phyloP scores from a whole-genome alignment of 53 echinoderm and acorn worm genomes.

The Patiria pectinifera region DNA sequence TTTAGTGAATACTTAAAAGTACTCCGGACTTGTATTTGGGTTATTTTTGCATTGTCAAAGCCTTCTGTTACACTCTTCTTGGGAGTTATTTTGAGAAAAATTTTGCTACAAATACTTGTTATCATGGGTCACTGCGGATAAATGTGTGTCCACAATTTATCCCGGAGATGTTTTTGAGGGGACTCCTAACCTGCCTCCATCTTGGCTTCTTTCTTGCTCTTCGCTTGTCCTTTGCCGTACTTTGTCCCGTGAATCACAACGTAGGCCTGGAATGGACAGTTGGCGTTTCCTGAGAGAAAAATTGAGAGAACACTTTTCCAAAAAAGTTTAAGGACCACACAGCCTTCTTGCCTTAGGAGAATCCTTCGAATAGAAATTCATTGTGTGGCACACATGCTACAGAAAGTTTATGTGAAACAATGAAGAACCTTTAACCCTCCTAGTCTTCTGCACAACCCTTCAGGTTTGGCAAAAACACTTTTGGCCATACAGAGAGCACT shows the following conservation, averaged over 20 bases:
- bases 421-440: not conserved
- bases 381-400: too few species aligned
- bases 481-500: too few species aligned
- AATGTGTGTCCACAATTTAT: not conserved
- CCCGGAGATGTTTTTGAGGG: not conserved
- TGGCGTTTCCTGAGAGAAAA: conserved; percentile 76
- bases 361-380: too few species aligned
- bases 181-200: conserved; percentile 81
- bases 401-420: not conserved
- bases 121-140: too few species aligned
- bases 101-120: too few species aligned
- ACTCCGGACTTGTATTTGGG: too few species aligned
- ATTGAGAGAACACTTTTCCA: not conserved
- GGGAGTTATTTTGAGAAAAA: too few species aligned
- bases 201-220: conserved; percentile 87
- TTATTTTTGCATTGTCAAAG: too few species aligned
- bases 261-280: conserved; percentile 86
- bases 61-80: too few species aligned
- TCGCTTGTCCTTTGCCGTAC: conserved; percentile 91
- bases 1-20: too few species aligned
- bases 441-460: too few species aligned
- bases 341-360: not conserved
- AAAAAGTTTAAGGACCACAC: not conserved
- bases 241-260: conserved; percentile 78
- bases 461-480: too few species aligned